Base-by-base conservation (phyloP, 1,140 invertebrate species). In the Cotesia glomerata region DNA sequence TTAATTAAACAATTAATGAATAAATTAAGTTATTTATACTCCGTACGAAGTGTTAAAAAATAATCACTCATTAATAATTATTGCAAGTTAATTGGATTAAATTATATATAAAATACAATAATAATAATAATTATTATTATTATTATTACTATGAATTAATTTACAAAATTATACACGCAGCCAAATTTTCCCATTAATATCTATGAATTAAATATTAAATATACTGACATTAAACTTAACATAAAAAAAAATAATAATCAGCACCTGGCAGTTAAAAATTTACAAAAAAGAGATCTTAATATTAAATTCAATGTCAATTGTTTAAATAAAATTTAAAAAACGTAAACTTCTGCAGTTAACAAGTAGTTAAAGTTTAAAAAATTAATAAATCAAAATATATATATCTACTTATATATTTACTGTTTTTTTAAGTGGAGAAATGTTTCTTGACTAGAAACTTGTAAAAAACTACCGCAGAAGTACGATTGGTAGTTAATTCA, bases 361-460 rank as follows among this genome's bases (percentile, higher is more conserved):
- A 77, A 82, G 80, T 83, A 84, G 81, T 77, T 73, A 35, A 80
- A 77, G 76, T 70, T 14, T 54, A 54, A 75, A 52, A 64, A 69
- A 67, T 45, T 26, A 65, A 36, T 76, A 63, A 64, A 69, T 76
- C 77, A 61, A 34, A 73, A 58, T 71, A 71, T 36, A 65, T 63
- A 69, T 69, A 45, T 56, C 18, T 61, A 54, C 64, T 56, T 76
- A 76, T 71, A 65, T 8, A 64, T 70, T 67, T 49, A 51, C 67
- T 56, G 58, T 68, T 73, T 71, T 69, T 74, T 68, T 74, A 73
- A 65, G 77, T 78, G 58, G 51, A 61, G 62, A 75, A 76, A 81
- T 73, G 75, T 82, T 84, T 86, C 84, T 83, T 86, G 85, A 86
- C 85, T 86, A 86, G 85, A 86, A 85, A 85, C 81, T 84, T 84